These are phyloP conservation scores for Lutraria rhynchaena DNA, from an alignment of 1,140 invertebrate species.

Conservation along the genomic window DNA sequence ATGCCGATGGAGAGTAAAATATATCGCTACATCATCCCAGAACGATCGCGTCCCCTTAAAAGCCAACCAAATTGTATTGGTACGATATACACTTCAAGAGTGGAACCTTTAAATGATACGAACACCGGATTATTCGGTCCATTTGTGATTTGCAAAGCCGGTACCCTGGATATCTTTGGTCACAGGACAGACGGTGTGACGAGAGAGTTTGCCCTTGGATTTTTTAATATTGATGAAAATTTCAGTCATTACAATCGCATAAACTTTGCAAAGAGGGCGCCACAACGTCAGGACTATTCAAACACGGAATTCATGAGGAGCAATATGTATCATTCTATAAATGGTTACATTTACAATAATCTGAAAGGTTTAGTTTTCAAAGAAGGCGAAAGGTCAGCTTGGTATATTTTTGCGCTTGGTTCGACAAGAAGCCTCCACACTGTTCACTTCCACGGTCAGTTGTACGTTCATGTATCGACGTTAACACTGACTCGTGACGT, in stretches of 20 bases:
- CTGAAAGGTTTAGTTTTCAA: constrained; percentile 63
- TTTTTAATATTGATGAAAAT: constrained; percentile 51
- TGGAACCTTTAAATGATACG: constrained; percentile 68
- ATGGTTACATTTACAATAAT: constrained; percentile 72
- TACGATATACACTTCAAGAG: constrained; percentile 73
- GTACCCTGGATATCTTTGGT: constrained; percentile 55
- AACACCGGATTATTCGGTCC: constrained; percentile 73
- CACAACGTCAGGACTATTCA: constrained; percentile 44
- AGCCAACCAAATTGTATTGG: constrained; percentile 71
- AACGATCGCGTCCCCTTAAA: constrained; percentile 64
- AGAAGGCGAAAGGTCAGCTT: constrained; percentile 65
- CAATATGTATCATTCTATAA: constrained; percentile 72
- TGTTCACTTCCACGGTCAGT: constrained; percentile 77
- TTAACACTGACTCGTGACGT: constrained; percentile 69
- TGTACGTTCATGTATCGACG: constrained; percentile 61
- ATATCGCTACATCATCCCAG: constrained; percentile 70
- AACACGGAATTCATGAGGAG: constrained; percentile 60
- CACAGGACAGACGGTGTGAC: constrained; percentile 59
- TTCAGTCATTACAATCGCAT: constrained; percentile 70
- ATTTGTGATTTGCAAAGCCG: constrained; percentile 68
- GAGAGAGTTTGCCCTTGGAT: constrained; percentile 71
- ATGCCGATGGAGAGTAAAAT: constrained; percentile 27
- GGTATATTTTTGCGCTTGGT: constrained; percentile 74
- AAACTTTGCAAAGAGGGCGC: constrained; percentile 67
- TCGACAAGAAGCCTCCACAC: constrained; percentile 72